Evolutionary conservation across 2,113 vertebrate genomes (phyloP).

Genomic region (Corythaeola cristata): DNA sequence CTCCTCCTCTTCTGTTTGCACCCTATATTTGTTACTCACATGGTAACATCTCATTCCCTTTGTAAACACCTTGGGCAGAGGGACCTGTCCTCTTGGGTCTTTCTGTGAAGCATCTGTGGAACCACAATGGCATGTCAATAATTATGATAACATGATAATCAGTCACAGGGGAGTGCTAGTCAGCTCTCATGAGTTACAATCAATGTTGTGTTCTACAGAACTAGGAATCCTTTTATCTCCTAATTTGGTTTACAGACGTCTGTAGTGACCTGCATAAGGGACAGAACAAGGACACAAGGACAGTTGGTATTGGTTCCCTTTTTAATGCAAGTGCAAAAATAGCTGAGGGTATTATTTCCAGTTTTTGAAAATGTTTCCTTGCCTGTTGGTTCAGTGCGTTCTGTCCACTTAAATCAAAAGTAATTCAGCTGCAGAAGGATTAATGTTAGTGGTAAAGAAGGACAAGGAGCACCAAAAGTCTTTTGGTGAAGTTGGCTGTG

Average conservation of each 20-base stretch:
- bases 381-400: not conserved
- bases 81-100: not conserved
- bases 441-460: not conserved
- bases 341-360: not conserved
- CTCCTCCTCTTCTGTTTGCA: not conserved
- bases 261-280: not conserved
- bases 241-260: constrained; percentile 8
- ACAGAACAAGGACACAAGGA: not conserved
- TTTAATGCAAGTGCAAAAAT: not conserved
- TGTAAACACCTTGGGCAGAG: not conserved
- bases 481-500: not conserved
- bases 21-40: not conserved
- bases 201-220: constrained; percentile 1
- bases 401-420: not conserved
- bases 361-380: not conserved
- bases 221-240: constrained; percentile 10
- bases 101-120: constrained; percentile 17
- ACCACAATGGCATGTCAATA: not conserved
- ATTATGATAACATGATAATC: constrained; percentile 35
- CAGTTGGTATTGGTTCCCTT: not conserved
- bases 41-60: not conserved
- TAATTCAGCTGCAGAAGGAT: not conserved
- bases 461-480: not conserved
- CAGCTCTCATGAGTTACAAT: constrained; percentile 17
- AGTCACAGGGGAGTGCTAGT: constrained; percentile 24